A percentile compares a stretch with the other conserved stretches of the same genome.
These are phyloP conservation scores for Hermatobates lingyangjiaoensis DNA, from an alignment of 1,140 invertebrate genomes.

Conservation along the genomic window DNA sequence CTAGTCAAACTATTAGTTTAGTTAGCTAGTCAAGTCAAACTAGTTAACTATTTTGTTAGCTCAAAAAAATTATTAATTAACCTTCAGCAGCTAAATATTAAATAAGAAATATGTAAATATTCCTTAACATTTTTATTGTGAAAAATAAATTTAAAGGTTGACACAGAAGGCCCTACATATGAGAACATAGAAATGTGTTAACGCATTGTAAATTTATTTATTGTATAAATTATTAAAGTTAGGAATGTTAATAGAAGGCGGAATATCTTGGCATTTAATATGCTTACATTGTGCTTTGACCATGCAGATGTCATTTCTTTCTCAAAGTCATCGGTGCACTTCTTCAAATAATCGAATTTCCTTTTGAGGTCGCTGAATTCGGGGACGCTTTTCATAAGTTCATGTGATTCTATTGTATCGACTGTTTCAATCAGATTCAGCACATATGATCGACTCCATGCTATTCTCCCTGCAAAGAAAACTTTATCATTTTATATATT, in stretches of 20 bases:
- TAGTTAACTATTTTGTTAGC: too few species aligned
- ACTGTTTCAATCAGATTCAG: constrained; percentile 53
- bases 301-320: constrained; percentile 52
- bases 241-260: background rate
- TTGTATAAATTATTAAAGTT: background rate
- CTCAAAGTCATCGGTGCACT: constrained; percentile 44
- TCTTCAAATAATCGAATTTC: constrained; percentile 44
- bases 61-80: too few species aligned
- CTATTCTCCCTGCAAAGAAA: constrained; percentile 33
- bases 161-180: background rate
- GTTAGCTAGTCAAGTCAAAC: too few species aligned
- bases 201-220: background rate
- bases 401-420: constrained; percentile 46
- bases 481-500: too few species aligned
- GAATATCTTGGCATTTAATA: background rate
- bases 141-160: background rate
- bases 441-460: constrained; percentile 46
- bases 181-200: background rate
- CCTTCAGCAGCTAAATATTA: constrained; percentile 23
- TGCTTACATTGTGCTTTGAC: constrained; percentile 61
- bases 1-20: too few species aligned
- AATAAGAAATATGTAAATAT: background rate
- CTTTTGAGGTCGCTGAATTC: constrained; percentile 46
- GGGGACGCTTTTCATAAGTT: constrained; percentile 42
- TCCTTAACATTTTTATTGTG: background rate